These are phyloP conservation scores for Neomonachus schauinslandi DNA, from an alignment of 2,113 vertebrate genomes.

Conservation along the genomic window DNA sequence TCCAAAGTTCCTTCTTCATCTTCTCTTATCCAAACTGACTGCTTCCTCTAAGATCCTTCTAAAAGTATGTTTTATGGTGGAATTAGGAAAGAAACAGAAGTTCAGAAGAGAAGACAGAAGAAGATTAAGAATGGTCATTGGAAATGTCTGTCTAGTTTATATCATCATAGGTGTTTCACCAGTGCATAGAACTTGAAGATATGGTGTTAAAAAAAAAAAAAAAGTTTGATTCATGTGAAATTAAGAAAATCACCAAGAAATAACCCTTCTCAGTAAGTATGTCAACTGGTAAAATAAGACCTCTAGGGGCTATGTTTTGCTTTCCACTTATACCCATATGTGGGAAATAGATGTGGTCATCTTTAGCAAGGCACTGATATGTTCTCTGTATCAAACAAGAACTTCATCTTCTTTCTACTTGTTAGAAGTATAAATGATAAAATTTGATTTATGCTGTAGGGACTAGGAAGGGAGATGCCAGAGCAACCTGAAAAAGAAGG, in stretches of 20 bases:
- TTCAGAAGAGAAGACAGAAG: not conserved
- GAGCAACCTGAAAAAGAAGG: not conserved
- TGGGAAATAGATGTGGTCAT: not conserved
- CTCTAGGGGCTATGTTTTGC: not conserved
- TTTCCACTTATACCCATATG: not conserved
- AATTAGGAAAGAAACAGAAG: not conserved
- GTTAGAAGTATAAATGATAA: not conserved
- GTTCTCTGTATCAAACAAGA: not conserved
- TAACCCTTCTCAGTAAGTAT: not conserved
- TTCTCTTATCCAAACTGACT: not conserved
- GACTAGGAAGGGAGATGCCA: not conserved
- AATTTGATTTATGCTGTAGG: not conserved
- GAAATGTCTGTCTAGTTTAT: not conserved
- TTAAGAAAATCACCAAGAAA: not conserved
- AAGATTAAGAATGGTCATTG: not conserved
- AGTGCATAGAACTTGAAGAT: not conserved
- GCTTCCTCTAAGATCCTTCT: not conserved
- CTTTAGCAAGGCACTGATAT: not conserved
- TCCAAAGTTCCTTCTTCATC: not conserved
- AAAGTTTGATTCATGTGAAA: not conserved
- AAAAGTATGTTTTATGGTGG: not conserved
- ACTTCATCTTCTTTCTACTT: not conserved
- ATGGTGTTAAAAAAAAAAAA: not conserved
- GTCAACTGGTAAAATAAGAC: not conserved
- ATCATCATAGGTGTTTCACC: not conserved